phyloP scores from a whole-genome alignment of 35 echinoderm and acorn worm genomes.

The Hemicentrotus pulcherrimus region DNA sequence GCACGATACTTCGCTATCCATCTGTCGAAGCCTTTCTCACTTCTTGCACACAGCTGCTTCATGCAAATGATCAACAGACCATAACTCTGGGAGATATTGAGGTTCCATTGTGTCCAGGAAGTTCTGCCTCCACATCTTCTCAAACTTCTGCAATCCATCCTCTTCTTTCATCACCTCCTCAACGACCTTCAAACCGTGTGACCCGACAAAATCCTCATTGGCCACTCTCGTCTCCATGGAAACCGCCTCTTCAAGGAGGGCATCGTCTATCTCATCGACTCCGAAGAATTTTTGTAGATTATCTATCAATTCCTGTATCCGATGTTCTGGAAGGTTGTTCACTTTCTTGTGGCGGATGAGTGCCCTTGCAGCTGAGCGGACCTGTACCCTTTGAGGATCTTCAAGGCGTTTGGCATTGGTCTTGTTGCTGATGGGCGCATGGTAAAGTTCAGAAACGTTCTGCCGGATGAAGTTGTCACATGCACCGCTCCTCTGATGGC shows the following conservation, averaged over 20 bases:
- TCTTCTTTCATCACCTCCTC: conserved; percentile 39
- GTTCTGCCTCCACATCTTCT: conserved; percentile 81
- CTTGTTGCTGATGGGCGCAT: conserved; percentile 68
- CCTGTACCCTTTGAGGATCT: conserved; percentile 57
- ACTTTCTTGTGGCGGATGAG: conserved; percentile 61
- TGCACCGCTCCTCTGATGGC: conserved; percentile 75
- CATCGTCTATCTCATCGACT: conserved; percentile 50
- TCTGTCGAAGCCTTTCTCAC: neutral
- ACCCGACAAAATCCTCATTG: conserved; percentile 71
- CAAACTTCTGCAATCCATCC: conserved; percentile 73
- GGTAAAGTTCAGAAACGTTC: conserved; percentile 62
- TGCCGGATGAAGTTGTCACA: conserved; percentile 70
- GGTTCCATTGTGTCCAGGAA: conserved; percentile 85
- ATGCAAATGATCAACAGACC: conserved; percentile 91
- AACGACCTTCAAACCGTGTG: conserved; percentile 89
- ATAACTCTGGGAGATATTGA: conserved; percentile 76
- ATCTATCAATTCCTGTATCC: conserved; percentile 65
- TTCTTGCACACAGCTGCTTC: conserved; percentile 31
- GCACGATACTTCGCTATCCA: neutral
- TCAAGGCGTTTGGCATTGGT: conserved; percentile 63
- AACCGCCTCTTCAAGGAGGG: conserved; percentile 55
- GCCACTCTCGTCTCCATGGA: conserved; percentile 65
- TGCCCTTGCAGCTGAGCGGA: conserved; percentile 80
- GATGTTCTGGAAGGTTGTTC: conserved; percentile 64
- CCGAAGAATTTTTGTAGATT: conserved; percentile 56